phyloP scores from a whole-genome alignment of 2,888 invertebrate genomes.

The Diplazon laetatorius region DNA sequence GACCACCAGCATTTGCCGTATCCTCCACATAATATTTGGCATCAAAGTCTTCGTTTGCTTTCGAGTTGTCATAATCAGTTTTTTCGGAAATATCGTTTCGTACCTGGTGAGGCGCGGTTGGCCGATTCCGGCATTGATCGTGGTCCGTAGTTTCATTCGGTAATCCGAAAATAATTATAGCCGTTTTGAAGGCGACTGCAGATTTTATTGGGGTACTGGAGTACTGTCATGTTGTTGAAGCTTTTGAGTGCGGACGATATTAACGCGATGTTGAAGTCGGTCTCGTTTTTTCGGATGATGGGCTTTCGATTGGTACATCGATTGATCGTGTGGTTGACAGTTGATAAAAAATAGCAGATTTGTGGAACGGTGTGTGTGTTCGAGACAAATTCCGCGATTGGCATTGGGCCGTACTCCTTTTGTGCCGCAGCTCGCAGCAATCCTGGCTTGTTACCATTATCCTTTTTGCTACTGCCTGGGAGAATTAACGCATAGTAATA shows the following conservation, averaged over 20 bases:
- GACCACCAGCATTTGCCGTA: background rate
- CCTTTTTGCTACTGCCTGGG: too few relatives aligned
- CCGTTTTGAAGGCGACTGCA: background rate
- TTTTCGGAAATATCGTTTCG: too few relatives aligned
- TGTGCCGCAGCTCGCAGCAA: too few relatives aligned
- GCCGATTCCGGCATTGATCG: background rate
- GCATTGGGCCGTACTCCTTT: too few relatives aligned
- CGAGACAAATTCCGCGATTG: too few relatives aligned
- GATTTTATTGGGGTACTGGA: background rate
- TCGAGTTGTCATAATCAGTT: too few relatives aligned
- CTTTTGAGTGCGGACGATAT: constrained; percentile 7
- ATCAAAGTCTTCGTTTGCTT: too few relatives aligned
- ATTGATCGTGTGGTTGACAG: background rate
- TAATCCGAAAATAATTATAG: constrained; percentile 21
- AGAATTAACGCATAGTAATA: too few relatives aligned
- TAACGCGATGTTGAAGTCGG: constrained; percentile 35
- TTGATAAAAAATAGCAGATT: constrained; percentile 8
- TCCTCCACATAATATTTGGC: too few relatives aligned
- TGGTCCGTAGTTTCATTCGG: background rate
- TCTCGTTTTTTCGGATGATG: constrained; percentile 37
- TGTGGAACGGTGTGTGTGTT: background rate
- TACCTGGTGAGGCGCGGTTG: too few relatives aligned
- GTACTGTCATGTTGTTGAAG: constrained; percentile 13
- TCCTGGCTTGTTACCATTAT: too few relatives aligned
- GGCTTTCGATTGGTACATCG: constrained; percentile 15